These are phyloP conservation scores for Crenichthys baileyi DNA, from an alignment of 2,797 vertebrate species.

Conservation along the genomic window DNA sequence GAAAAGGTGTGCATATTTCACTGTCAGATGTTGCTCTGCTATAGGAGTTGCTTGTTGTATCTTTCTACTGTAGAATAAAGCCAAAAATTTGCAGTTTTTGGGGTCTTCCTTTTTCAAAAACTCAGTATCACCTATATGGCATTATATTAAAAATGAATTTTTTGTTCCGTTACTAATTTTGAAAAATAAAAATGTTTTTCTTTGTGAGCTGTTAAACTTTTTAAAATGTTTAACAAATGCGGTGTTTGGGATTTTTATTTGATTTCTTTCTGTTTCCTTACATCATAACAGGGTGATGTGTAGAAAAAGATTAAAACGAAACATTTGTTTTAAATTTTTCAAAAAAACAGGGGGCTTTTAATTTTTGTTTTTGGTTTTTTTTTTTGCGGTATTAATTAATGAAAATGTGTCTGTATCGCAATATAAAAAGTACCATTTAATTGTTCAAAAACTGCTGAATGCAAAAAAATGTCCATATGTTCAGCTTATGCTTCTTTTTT, in stretches of 20 bases:
- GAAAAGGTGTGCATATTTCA: slow-evolving; percentile 1
- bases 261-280: background rate
- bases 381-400: too few relatives aligned
- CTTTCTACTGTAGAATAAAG: slow-evolving; percentile 4
- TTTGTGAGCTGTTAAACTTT: background rate
- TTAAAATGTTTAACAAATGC: background rate
- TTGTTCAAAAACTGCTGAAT: too few relatives aligned
- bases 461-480: too few relatives aligned
- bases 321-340: too few relatives aligned
- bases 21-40: background rate
- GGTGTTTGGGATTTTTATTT: background rate
- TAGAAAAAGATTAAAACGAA: too few relatives aligned
- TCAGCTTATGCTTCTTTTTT: too few relatives aligned
- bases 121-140: too few relatives aligned
- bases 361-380: too few relatives aligned
- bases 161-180: background rate
- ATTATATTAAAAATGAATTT: too few relatives aligned
- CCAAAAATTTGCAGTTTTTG: slow-evolving; percentile 2
- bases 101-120: slow-evolving; percentile 4
- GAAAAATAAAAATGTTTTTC: background rate
- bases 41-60: background rate
- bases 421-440: background rate
- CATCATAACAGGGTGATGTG: background rate
- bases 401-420: background rate
- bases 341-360: too few relatives aligned